Conservation (phyloP, 1,140 invertebrate species). For the Mactra quadrangularis region DNA sequence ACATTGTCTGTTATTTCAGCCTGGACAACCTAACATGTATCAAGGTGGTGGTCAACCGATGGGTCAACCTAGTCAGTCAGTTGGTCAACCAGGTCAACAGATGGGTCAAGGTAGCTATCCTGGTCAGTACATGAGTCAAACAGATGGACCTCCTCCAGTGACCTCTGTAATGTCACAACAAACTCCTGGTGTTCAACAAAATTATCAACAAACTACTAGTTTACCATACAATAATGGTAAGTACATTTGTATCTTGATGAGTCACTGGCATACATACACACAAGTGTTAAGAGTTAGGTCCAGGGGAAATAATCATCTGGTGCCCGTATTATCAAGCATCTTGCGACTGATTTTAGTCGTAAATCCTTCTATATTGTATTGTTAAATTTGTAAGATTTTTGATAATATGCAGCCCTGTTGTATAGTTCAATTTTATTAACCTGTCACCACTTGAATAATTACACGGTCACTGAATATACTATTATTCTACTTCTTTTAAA, state of each 20-base stretch:
- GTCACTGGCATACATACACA: too few species aligned
- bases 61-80: not conserved
- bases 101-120: constrained; percentile 9
- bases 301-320: too few species aligned
- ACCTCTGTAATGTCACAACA: not conserved
- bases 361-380: too few species aligned
- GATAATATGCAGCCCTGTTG: too few species aligned
- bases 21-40: constrained; percentile 53
- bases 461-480: too few species aligned
- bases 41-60: not conserved
- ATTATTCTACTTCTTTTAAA: too few species aligned
- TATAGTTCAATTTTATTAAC: too few species aligned
- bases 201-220: constrained; percentile 24
- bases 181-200: not conserved
- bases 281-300: too few species aligned
- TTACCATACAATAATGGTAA: constrained; percentile 39
- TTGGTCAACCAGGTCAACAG: not conserved
- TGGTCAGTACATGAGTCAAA: constrained; percentile 38
- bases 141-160: constrained; percentile 32
- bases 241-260: not conserved
- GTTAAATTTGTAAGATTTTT: too few species aligned
- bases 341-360: too few species aligned
- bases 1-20: constrained; percentile 36
- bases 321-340: too few species aligned
- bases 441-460: too few species aligned